Conservation (phyloP, 92 coral and sea anemone species). For the Hydrozoanthus gracilis region DNA sequence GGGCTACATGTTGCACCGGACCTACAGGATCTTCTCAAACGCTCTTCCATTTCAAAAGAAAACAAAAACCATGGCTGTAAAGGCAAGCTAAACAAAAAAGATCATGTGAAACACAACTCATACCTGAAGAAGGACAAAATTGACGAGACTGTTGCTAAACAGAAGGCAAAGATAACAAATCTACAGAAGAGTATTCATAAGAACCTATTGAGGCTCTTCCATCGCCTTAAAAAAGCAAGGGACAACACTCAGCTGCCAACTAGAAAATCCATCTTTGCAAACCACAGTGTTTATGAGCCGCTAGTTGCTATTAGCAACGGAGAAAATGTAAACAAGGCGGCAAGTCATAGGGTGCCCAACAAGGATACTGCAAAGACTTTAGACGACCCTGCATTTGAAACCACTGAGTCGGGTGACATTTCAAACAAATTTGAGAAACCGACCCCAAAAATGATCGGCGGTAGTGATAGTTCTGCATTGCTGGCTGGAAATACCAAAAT, state of each 20-base stretch:
- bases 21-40: conserved; percentile 22
- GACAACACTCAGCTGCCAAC: conserved; percentile 10
- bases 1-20: conserved; percentile 47
- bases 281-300: conserved; percentile 34
- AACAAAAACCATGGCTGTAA: neutral
- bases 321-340: neutral
- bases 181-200: conserved; percentile 83
- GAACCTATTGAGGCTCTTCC: conserved; percentile 77
- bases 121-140: conserved; percentile 48
- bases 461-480: neutral
- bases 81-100: conserved; percentile 3
- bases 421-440: neutral
- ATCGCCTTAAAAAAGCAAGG: conserved; percentile 57
- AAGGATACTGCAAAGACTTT: conserved; percentile 11
- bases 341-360: neutral
- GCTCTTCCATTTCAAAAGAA: neutral
- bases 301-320: conserved; percentile 6
- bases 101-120: conserved; percentile 26
- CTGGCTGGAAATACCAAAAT: conserved; percentile 3
- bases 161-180: conserved; percentile 67
- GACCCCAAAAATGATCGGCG: neutral
- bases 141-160: conserved; percentile 43
- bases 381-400: conserved; percentile 32
- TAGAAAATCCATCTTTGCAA: conserved; percentile 31
- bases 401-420: conserved; percentile 10